Conservation (phyloP, 1,140 invertebrate genomes). For the Nebria ingens region DNA sequence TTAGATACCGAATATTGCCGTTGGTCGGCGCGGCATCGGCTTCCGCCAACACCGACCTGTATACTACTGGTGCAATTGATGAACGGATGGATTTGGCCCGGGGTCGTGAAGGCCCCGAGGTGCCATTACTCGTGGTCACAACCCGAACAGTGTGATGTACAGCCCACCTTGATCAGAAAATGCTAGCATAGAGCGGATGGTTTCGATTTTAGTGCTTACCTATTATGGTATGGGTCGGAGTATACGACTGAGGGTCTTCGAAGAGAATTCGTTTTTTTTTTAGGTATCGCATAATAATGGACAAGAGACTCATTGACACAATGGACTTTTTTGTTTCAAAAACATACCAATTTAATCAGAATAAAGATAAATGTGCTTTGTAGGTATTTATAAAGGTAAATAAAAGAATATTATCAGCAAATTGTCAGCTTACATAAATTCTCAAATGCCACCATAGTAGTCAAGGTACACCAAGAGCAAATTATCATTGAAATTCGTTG, state of each 20-base stretch:
- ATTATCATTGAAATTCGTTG: too few species aligned
- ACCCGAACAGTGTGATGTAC: background rate
- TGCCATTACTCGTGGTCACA: constrained; percentile 17
- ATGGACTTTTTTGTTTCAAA: too few species aligned
- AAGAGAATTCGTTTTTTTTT: background rate
- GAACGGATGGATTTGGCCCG: constrained; percentile 7
- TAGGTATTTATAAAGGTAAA: too few species aligned
- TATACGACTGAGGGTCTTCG: background rate
- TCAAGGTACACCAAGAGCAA: too few species aligned
- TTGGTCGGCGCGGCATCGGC: constrained; percentile 9
- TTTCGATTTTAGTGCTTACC: background rate
- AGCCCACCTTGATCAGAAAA: background rate
- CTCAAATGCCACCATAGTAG: too few species aligned
- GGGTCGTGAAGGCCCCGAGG: constrained; percentile 10
- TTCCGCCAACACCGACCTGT: too few species aligned
- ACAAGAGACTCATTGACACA: too few species aligned
- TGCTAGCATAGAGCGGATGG: background rate
- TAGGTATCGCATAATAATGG: too few species aligned
- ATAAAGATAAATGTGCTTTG: too few species aligned
- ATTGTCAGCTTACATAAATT: too few species aligned
- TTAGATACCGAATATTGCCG: background rate
- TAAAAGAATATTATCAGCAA: too few species aligned
- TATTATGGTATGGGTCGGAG: background rate
- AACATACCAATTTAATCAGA: too few species aligned
- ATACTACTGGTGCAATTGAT: constrained; percentile 1